These are phyloP conservation scores for Gavialis gangeticus DNA, from an alignment of 2,113 vertebrate species.

Conservation along the genomic window DNA sequence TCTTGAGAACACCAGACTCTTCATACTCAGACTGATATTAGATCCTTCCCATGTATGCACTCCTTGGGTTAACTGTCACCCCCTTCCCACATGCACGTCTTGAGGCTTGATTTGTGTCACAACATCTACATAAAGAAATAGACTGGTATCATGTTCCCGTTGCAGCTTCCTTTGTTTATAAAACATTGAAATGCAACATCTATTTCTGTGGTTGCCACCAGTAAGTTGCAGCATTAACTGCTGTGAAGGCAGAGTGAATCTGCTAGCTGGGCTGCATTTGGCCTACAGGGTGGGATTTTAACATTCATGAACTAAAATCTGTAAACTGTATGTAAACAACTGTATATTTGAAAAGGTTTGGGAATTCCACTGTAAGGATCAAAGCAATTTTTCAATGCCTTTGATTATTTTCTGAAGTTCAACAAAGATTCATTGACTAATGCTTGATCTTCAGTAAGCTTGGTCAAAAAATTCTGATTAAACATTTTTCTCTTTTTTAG, in stretches of 20 bases:
- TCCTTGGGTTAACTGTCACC: background rate
- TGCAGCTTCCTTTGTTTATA: background rate
- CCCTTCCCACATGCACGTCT: background rate
- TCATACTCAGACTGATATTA: background rate
- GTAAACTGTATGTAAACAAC: background rate
- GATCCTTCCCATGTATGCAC: background rate
- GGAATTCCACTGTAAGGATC: background rate
- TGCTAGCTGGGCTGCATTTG: background rate
- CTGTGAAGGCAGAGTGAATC: background rate
- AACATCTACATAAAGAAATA: background rate
- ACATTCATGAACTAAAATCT: background rate
- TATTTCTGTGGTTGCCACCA: background rate
- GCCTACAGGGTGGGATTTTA: background rate
- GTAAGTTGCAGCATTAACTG: background rate
- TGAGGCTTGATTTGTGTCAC: background rate
- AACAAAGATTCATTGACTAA: background rate
- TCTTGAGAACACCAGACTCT: background rate
- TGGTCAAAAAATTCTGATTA: background rate
- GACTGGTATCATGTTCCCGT: background rate
- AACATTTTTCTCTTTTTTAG: background rate
- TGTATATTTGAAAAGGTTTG: background rate
- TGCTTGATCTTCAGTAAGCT: background rate
- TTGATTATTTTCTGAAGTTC: background rate
- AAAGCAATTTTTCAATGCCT: background rate
- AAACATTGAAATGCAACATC: too few species aligned